These are phyloP conservation scores for Hypocryptadius cinnamomeus DNA, from an alignment of 2,113 vertebrate genomes.

Conservation along the genomic window DNA sequence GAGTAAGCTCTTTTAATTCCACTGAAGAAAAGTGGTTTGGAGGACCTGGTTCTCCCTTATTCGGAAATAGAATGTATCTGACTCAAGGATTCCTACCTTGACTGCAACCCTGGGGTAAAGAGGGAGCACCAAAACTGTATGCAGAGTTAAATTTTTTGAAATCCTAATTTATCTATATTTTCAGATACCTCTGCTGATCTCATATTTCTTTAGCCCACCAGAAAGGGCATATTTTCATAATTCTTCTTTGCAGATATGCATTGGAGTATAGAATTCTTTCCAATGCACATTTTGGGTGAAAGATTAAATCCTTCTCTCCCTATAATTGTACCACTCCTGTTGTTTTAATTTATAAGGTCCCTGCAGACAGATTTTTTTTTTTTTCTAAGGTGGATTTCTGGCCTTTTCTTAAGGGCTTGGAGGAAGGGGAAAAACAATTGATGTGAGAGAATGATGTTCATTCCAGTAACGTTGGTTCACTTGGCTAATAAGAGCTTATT, in stretches of 20 bases:
- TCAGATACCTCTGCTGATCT: slow-evolving; percentile 12
- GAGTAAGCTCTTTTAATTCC: neutral
- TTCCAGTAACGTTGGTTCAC: neutral
- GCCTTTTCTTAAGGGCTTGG: neutral
- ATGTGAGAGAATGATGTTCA: neutral
- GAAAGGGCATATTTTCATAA: slow-evolving; percentile 25
- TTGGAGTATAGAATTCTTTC: slow-evolving; percentile 36
- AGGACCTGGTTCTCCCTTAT: neutral
- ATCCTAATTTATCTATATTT: slow-evolving; percentile 29
- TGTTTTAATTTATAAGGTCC: slow-evolving; percentile 11
- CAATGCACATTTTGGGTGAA: slow-evolving; percentile 23
- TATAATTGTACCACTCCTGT: neutral
- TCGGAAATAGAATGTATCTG: neutral
- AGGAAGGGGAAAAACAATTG: neutral
- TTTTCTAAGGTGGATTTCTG: neutral
- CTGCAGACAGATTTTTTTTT: neutral
- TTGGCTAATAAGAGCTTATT: neutral
- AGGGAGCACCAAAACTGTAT: neutral
- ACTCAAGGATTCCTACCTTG: neutral
- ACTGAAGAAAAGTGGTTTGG: neutral
- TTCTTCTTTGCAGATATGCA: slow-evolving; percentile 49
- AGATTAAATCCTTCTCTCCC: neutral
- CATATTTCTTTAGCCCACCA: neutral
- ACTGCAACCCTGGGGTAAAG: neutral
- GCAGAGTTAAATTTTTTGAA: slow-evolving; percentile 19